Base-by-base conservation (phyloP, 1,140 invertebrate species). In the Acyrthosiphon pisum region DNA sequence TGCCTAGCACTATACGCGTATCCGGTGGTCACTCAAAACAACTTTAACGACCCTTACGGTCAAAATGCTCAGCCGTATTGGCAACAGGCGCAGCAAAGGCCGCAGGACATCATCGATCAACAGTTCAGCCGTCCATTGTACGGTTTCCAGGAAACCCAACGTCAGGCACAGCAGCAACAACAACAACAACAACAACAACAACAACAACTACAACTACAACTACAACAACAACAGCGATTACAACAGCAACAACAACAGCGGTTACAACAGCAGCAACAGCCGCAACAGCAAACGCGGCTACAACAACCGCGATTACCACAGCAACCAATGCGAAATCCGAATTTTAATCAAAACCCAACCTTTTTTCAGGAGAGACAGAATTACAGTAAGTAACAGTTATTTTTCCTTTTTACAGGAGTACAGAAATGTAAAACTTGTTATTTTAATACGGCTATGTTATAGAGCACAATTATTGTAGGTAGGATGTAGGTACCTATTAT, bases 71-170 rank as follows among this genome's bases (percentile, higher is more conserved):
- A 89, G 7, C 0, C 2, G 22, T 90, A 60, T 48, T 90, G 44
- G 48, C 86, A 48, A 44, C 93, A 93, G 60, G 7, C 23, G 2
- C 93, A 93, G 60, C 93, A 93, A 60, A 44, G 93, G 93, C 93
- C 84, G 48, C 93, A 93, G 93, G 90, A 92, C 90, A 0, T 83
- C 18, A 92, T 92, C 46, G 26, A 92, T 20, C 90, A 92, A 26
- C 91, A 93, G 35, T 93, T 35, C 37, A 50, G 81, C 35, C 48
- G 91, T 37, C 68, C 68, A 1, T 8, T 7, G 18, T 83, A 83
- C 68, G 37, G 2, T 37, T 35, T 41, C 20, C 91, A 86, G 44
- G 48, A 93, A 14, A n/a, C 35, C 60, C 56, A 81, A 44, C 30
- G 26, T 26, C 83, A 84, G 83, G 22, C 56, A 22, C 90, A 76